These are phyloP conservation scores for Notoglanidium macrostoma DNA, from an alignment of 2,797 vertebrate genomes.

Conservation along the genomic window DNA sequence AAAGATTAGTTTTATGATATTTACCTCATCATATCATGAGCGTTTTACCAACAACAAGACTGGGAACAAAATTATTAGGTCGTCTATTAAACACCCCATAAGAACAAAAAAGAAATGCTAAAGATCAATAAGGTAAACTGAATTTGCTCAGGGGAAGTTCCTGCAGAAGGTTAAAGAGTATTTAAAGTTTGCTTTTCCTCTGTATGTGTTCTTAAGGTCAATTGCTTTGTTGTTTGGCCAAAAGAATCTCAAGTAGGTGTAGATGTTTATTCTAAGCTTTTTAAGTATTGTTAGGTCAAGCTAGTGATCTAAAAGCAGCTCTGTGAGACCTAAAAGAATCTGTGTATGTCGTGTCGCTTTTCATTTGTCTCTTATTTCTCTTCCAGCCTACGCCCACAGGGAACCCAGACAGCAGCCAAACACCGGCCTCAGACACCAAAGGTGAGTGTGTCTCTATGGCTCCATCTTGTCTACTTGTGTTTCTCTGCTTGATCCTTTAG, in stretches of 20 bases:
- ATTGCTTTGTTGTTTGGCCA: not conserved
- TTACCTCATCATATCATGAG: not conserved
- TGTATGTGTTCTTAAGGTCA: not conserved
- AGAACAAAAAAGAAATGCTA: too few relatives aligned
- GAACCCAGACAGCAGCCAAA: constrained; percentile 76
- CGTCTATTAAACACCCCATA: not conserved
- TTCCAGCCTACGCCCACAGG: constrained; percentile 75
- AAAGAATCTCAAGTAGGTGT: not conserved
- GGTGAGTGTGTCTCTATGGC: constrained; percentile 61
- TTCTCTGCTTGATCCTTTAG: not conserved
- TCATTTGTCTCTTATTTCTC: constrained; percentile 45
- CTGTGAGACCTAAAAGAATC: constrained; percentile 4
- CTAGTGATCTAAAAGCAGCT: not conserved
- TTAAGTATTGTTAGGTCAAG: not conserved
- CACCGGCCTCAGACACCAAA: constrained; percentile 76
- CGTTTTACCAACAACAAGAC: not conserved
- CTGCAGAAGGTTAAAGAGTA: not conserved
- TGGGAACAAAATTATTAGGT: not conserved
- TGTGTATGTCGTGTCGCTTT: constrained; percentile 30
- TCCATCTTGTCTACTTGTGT: constrained; percentile 13
- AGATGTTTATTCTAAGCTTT: not conserved
- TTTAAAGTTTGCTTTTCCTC: not conserved
- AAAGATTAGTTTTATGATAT: not conserved
- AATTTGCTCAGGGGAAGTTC: not conserved
- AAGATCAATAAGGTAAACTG: not conserved